Evolutionary conservation across 2,797 vertebrate species (phyloP).

Genomic region (Propithecus perrieri): DNA sequence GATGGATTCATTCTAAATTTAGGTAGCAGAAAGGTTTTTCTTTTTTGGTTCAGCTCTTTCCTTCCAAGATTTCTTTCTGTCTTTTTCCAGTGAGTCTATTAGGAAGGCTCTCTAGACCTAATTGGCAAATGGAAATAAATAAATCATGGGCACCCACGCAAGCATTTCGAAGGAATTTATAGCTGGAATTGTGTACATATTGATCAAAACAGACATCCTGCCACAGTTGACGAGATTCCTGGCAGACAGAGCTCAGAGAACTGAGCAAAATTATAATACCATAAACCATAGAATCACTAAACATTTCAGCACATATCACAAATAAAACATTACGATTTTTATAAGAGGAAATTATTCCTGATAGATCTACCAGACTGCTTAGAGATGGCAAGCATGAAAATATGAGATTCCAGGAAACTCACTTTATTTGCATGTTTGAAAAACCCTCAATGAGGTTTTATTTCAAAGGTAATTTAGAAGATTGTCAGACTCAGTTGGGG

Average conservation of each 20-base stretch:
- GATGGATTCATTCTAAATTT: conserved; percentile 59
- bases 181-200: conserved; percentile 53
- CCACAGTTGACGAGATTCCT: conserved; percentile 54
- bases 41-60: conserved; percentile 23
- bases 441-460: conserved; percentile 34
- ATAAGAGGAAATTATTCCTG: conserved; percentile 51
- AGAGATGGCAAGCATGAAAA: neutral
- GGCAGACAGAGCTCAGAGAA: conserved; percentile 57
- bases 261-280: conserved; percentile 61
- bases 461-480: conserved; percentile 48
- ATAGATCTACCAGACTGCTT: conserved; percentile 1
- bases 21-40: conserved; percentile 24
- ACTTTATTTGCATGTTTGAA: conserved; percentile 32
- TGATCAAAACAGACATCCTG: conserved; percentile 66
- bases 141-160: conserved; percentile 53
- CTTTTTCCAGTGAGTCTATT: conserved; percentile 55
- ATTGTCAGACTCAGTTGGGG: neutral
- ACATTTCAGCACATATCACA: conserved; percentile 55
- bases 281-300: conserved; percentile 48
- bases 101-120: conserved; percentile 54
- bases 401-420: conserved; percentile 6
- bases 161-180: conserved; percentile 66
- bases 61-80: conserved; percentile 36
- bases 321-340: conserved; percentile 37
- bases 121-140: conserved; percentile 71